Conservation (phyloP, 2,888 invertebrate species). For the Teleiodes luculella region DNA sequence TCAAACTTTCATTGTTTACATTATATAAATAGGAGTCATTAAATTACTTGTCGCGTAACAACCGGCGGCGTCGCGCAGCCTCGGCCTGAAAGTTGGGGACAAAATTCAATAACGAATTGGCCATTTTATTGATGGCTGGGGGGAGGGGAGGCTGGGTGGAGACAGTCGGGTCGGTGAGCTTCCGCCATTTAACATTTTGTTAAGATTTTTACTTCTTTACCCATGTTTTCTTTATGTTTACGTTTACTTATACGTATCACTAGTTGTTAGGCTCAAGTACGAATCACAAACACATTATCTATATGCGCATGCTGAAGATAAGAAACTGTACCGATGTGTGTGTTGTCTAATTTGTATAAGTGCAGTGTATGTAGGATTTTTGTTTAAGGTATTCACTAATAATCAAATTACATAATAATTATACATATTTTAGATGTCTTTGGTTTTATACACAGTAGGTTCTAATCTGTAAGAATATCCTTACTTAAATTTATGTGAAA, state of each 20-base stretch:
- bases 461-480: neutral
- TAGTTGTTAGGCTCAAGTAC: conserved; percentile 6
- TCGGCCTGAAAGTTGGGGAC: conserved; percentile 65
- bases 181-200: conserved; percentile 69
- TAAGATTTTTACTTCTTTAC: conserved; percentile 41
- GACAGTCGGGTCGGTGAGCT: conserved; percentile 65
- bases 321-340: conserved; percentile 25
- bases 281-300: conserved; percentile 22
- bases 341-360: neutral
- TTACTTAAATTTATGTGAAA: neutral
- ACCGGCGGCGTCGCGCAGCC: conserved; percentile 76
- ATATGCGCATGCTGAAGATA: conserved; percentile 34
- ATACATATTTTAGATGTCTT: neutral
- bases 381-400: conserved; percentile 8
- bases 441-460: neutral
- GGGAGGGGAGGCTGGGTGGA: conserved; percentile 75
- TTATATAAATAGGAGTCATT: conserved; percentile 56
- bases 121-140: conserved; percentile 79
- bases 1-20: conserved; percentile 65
- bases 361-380: no score
- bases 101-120: conserved; percentile 79
- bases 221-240: conserved; percentile 30
- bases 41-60: conserved; percentile 63
- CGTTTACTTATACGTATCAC: conserved; percentile 16
- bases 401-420: no score